Evolutionary conservation across 2,797 vertebrate genomes (phyloP), one percentile per base, ranked within the genome.

Genomic region (Amblyraja radiata): DNA sequence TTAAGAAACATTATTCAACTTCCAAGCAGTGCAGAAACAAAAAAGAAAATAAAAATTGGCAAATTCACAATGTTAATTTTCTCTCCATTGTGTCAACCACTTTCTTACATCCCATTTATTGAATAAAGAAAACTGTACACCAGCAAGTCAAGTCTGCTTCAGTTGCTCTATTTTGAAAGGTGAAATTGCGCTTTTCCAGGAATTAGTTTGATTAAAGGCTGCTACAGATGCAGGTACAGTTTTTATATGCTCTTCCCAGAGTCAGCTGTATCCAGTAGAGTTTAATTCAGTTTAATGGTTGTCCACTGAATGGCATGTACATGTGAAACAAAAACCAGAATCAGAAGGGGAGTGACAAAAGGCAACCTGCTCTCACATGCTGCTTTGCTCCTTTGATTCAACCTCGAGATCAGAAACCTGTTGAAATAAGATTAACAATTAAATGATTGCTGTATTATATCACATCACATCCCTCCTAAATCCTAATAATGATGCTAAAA

Each of bases 261-360:
- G 90, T 92, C 71, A 76, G 90, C 90, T 76, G 90, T 92, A 76
- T 92, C 90, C 90, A 92, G 90, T 95, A 95, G 97, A 97, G 96
- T 97, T 97, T 97, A 97, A 97, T 97, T 97, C 97, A 97, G 96
- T 96, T 97, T 97, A 97, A 97, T 97, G 97, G 97, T 96, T 97
- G 97, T 96, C 96, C 97, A 97, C 96, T 96, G 97, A 97, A 97
- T 97, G 97, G 96, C 96, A 97, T 95, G 96, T 97, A 96, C 95
- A 95, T 96, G 96, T 97, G 97, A 97, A 97, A 97, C 97, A 97
- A 97, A 97, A 97, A 96, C 97, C 97, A 97, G 96, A 97, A 96
- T 97, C 97, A 97, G 96, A 97, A 95, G 96, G 97, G 97, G 96
- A 97, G 97, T 97, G 97, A 97, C 94, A 94, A 94, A 95, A 95